Conservation (phyloP, 1,140 invertebrate genomes). For the Battus philenor region DNA sequence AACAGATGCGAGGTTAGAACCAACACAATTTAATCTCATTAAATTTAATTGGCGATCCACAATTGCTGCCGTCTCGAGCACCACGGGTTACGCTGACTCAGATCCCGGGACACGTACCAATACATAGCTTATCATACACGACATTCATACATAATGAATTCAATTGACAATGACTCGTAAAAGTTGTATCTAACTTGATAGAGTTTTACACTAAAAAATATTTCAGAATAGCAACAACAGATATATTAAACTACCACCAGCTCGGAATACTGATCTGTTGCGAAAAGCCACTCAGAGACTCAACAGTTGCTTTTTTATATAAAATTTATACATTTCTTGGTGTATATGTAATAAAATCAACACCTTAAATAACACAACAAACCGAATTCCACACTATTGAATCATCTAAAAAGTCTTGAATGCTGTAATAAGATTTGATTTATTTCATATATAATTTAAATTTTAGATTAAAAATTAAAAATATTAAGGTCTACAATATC, state of each 20-base stretch:
- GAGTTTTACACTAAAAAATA: neutral
- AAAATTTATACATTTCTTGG: too few relatives aligned
- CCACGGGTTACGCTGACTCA: constrained; percentile 53
- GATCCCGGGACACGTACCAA: constrained; percentile 20
- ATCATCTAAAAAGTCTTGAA: too few relatives aligned
- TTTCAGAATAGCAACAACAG: neutral
- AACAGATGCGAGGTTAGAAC: constrained; percentile 54
- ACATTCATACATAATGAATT: constrained; percentile 45
- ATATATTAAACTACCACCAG: neutral
- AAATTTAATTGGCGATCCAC: constrained; percentile 68
- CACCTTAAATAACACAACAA: too few relatives aligned
- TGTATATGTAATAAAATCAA: too few relatives aligned
- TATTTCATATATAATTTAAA: too few relatives aligned
- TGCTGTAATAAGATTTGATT: too few relatives aligned
- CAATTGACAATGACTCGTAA: constrained; percentile 22
- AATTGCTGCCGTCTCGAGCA: constrained; percentile 54
- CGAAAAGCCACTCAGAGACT: neutral
- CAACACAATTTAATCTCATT: constrained; percentile 69
- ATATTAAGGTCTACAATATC: too few relatives aligned
- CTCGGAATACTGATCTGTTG: neutral
- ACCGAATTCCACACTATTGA: too few relatives aligned
- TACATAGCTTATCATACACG: constrained; percentile 25
- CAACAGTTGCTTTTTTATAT: too few relatives aligned
- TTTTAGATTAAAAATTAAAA: too few relatives aligned
- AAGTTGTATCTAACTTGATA: constrained; percentile 18